Evolutionary conservation across 2,888 invertebrate species (phyloP).

Genomic region (Aphodius granarius): DNA sequence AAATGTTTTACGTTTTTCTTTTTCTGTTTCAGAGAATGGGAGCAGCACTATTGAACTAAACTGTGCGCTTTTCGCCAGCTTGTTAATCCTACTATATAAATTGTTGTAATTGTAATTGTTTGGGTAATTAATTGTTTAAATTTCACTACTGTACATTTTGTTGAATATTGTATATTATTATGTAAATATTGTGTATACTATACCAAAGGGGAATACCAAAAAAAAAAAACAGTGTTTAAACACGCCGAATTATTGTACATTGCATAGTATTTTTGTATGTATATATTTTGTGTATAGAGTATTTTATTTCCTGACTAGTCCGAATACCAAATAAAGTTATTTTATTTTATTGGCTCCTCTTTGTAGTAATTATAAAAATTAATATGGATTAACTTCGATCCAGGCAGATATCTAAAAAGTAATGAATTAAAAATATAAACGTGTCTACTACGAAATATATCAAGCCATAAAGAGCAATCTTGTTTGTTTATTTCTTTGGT

Average conservation of each 20-base stretch:
- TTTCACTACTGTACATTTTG: not conserved
- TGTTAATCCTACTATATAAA: not conserved
- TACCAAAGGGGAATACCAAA: not conserved
- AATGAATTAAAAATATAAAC: too few relatives aligned
- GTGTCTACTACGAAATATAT: too few relatives aligned
- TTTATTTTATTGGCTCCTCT: not conserved
- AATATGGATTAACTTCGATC: too few relatives aligned
- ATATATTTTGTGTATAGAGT: conserved; percentile 6
- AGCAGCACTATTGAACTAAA: not conserved
- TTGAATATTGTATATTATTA: not conserved
- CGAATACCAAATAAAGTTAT: conserved; percentile 13
- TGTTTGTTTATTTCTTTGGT: too few relatives aligned
- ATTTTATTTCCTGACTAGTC: conserved; percentile 9
- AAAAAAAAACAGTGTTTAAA: too few relatives aligned
- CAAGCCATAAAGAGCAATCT: too few relatives aligned
- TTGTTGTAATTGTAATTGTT: not conserved
- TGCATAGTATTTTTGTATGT: conserved; percentile 8
- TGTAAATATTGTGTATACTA: not conserved
- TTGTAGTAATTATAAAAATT: too few relatives aligned
- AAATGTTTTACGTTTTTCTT: too few relatives aligned
- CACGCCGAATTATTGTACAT: conserved; percentile 4
- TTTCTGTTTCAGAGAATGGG: not conserved
- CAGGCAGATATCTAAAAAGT: too few relatives aligned
- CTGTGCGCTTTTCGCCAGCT: not conserved
- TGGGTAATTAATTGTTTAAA: not conserved